Percentiles rank a stretch among this genome's conserved stretches.
Evolutionary conservation across 1,140 invertebrate species (phyloP).

Genomic region (Drosophila neocordata): DNA sequence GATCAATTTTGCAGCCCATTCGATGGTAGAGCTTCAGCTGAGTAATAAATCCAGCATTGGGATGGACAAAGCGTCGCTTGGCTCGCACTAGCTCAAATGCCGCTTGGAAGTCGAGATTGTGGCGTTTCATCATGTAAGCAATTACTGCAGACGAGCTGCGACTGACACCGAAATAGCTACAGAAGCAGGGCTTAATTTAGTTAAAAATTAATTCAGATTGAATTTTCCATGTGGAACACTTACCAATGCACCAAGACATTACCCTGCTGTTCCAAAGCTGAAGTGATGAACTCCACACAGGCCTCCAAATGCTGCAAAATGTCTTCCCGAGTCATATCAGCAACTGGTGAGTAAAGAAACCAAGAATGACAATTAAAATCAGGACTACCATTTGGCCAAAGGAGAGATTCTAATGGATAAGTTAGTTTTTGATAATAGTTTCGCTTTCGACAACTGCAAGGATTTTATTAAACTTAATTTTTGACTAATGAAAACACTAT

Average conservation of each 20-base stretch:
- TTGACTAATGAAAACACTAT: too few species aligned
- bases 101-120: constrained; percentile 87
- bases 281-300: constrained; percentile 88
- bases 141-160: constrained; percentile 92
- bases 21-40: constrained; percentile 90
- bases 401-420: too few species aligned
- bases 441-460: too few species aligned
- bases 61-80: constrained; percentile 87
- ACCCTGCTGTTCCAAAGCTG: constrained; percentile 84
- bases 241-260: constrained; percentile 91
- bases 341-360: constrained; percentile 84
- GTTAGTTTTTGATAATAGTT: too few species aligned
- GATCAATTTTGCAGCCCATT: constrained; percentile 89
- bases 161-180: constrained; percentile 92
- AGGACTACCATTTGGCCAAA: neutral
- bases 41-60: constrained; percentile 89
- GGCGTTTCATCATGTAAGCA: constrained; percentile 93
- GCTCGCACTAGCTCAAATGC: constrained; percentile 87
- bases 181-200: too few species aligned
- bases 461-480: too few species aligned
- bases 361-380: constrained; percentile 9
- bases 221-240: constrained; percentile 46
- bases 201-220: too few species aligned
- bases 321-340: constrained; percentile 92
- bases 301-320: constrained; percentile 90